Evolutionary conservation across 2,888 invertebrate species (phyloP).

Genomic region (Oscheius onirici): DNA sequence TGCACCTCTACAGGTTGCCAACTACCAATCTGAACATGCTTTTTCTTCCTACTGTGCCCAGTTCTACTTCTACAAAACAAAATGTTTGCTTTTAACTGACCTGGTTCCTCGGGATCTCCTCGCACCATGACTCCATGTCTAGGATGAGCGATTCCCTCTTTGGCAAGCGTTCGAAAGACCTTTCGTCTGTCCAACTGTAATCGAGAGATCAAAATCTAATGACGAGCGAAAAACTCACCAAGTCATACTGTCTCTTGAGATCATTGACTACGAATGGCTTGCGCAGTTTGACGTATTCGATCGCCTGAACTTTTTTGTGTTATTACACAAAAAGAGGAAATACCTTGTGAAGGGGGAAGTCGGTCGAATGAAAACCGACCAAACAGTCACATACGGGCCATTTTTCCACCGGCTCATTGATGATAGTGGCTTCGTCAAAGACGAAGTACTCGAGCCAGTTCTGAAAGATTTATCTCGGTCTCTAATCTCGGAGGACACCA

Average conservation of each 20-base stretch:
- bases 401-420: slow-evolving; percentile 92
- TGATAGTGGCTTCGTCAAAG: slow-evolving; percentile 93
- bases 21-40: no score
- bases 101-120: slow-evolving; percentile 75
- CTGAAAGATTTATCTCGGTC: slow-evolving; percentile 37
- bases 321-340: not conserved
- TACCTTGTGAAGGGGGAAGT: slow-evolving; percentile 86
- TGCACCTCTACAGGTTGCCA: no score
- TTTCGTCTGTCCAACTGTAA: slow-evolving; percentile 78
- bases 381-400: slow-evolving; percentile 98
- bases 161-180: slow-evolving; percentile 91
- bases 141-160: slow-evolving; percentile 95
- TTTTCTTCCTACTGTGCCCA: no score
- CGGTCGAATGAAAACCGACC: slow-evolving; percentile 79
- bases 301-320: slow-evolving; percentile 76
- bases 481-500: no score
- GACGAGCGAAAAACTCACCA: slow-evolving; percentile 77
- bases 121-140: slow-evolving; percentile 95
- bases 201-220: not conserved
- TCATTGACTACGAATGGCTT: slow-evolving; percentile 98
- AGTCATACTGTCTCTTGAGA: slow-evolving; percentile 96
- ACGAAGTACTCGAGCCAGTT: slow-evolving; percentile 77
- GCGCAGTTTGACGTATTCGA: slow-evolving; percentile 90
- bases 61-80: not conserved
- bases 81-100: slow-evolving; percentile 27